Conservation (phyloP, 2,113 vertebrate genomes). For the Thoracochromis brauschi region DNA sequence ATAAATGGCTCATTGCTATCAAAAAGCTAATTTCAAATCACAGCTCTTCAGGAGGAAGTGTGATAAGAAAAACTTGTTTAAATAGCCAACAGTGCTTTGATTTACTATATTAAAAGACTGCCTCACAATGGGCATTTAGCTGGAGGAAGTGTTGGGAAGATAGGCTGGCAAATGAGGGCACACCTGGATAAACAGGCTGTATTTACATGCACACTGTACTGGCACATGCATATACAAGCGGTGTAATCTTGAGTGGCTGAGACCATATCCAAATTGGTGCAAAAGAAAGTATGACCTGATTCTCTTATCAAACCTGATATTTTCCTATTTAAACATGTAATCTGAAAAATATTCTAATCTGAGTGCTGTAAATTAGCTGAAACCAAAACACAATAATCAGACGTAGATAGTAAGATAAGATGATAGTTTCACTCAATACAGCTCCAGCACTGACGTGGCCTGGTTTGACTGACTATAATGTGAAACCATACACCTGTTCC, state of each 20-base stretch:
- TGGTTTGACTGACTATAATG: conserved; percentile 10
- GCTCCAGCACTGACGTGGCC: conserved; percentile 23
- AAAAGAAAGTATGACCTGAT: neutral
- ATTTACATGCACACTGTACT: neutral
- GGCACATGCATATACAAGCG: neutral
- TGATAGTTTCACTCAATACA: conserved; percentile 17
- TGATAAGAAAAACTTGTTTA: conserved; percentile 36
- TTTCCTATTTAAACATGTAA: conserved; percentile 2
- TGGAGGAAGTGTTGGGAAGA: neutral
- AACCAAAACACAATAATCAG: conserved; percentile 19
- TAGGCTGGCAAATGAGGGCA: conserved; percentile 2
- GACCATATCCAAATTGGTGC: neutral
- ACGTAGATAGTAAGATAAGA: conserved; percentile 6
- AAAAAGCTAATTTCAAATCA: conserved; percentile 10
- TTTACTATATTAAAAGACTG: neutral
- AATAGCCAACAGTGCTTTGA: neutral
- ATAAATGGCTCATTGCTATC: neutral
- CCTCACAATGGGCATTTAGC: neutral
- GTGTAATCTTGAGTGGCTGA: neutral
- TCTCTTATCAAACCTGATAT: neutral
- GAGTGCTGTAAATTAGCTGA: neutral
- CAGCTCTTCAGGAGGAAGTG: conserved; percentile 9
- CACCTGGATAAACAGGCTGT: conserved; percentile 30
- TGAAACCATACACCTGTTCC: conserved; percentile 47
- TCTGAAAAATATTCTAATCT: conserved; percentile 6